Percentiles rank a stretch among this genome's conserved stretches.
Conservation (phyloP, 2,113 vertebrate species). For the Martes martes region DNA sequence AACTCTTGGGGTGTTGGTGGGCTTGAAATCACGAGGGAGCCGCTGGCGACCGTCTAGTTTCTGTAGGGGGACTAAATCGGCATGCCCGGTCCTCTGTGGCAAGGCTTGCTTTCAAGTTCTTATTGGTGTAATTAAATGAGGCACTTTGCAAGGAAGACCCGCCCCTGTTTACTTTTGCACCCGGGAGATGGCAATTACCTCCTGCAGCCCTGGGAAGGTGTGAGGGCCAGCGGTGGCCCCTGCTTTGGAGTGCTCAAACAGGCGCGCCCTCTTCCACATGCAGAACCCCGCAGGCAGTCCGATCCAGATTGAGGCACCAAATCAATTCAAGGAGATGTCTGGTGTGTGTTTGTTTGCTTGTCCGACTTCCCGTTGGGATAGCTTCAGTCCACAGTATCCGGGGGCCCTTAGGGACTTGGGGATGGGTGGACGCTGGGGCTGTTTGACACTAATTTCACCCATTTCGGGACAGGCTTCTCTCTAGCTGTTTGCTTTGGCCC, state of each 20-base stretch:
- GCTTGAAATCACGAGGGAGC: not conserved
- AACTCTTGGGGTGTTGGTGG: not conserved
- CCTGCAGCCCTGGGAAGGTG: constrained; percentile 20
- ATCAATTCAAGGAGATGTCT: not conserved
- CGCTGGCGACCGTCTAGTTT: not conserved
- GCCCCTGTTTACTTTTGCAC: constrained; percentile 10
- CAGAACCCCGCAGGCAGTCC: not conserved
- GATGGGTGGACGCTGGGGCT: not conserved
- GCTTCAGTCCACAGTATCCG: not conserved
- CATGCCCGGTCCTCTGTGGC: not conserved
- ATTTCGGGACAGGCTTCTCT: not conserved
- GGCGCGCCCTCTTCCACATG: not conserved
- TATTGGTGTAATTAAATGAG: not conserved
- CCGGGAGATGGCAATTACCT: not conserved
- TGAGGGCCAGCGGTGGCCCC: not conserved
- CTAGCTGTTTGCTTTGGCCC: not conserved
- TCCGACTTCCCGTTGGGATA: not conserved
- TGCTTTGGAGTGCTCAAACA: not conserved
- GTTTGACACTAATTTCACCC: too few relatives aligned
- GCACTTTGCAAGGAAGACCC: not conserved
- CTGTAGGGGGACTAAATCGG: not conserved
- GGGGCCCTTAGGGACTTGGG: not conserved
- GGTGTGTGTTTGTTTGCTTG: not conserved
- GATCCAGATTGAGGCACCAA: not conserved
- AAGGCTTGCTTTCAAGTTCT: constrained; percentile 33